Evolutionary conservation across 2,797 vertebrate species (phyloP).

Genomic region (Octomys mimax): DNA sequence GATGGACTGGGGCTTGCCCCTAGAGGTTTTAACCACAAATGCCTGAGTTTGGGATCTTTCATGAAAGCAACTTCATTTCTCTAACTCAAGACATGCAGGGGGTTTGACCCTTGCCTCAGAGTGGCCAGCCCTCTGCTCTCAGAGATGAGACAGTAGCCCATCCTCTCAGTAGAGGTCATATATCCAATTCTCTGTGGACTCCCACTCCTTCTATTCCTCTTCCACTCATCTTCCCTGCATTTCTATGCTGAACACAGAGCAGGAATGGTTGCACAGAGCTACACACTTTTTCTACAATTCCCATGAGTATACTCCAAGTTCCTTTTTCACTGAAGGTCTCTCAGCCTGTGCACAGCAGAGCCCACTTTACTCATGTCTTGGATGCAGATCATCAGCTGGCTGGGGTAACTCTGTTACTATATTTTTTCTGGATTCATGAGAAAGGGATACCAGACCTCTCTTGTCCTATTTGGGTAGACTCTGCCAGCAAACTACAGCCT

Average conservation of each 20-base stretch:
- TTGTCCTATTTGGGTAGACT: not conserved
- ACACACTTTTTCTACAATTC: not conserved
- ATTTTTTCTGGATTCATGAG: not conserved
- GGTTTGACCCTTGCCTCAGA: not conserved
- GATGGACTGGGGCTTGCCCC: not conserved
- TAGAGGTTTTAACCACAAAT: not conserved
- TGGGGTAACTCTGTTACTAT: not conserved
- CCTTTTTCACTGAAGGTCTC: not conserved
- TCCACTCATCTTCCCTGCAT: not conserved
- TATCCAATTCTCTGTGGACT: not conserved
- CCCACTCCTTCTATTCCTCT: not conserved
- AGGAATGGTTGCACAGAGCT: not conserved
- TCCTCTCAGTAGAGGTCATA: not conserved
- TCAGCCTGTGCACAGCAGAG: not conserved
- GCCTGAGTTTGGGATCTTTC: not conserved
- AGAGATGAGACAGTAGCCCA: not conserved
- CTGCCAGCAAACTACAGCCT: not conserved
- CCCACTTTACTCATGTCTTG: not conserved
- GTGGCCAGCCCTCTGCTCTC: not conserved
- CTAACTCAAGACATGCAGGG: not conserved
- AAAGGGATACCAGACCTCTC: not conserved
- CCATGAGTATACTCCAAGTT: not conserved
- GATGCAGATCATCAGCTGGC: not conserved
- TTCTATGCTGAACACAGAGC: not conserved
- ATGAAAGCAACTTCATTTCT: not conserved